These are phyloP conservation scores for Limosa lapponica DNA, from an alignment of 2,797 vertebrate species.

Conservation along the genomic window DNA sequence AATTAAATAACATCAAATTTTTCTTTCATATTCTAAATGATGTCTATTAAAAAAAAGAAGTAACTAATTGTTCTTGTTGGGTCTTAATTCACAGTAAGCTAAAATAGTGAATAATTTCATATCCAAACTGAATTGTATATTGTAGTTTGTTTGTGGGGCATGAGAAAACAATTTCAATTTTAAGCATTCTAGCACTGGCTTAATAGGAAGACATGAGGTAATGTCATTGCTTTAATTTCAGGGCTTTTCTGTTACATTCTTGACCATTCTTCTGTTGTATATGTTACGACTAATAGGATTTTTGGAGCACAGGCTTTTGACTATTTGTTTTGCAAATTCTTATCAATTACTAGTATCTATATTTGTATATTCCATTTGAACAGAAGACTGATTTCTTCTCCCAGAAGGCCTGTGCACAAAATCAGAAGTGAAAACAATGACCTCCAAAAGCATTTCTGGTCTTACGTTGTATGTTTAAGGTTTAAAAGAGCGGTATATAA, in stretches of 20 bases:
- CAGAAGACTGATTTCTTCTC: not conserved
- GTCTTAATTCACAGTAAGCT: conserved; percentile 14
- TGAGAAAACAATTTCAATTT: conserved; percentile 10
- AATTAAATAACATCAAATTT: not conserved
- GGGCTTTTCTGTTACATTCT: not conserved
- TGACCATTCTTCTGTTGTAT: not conserved
- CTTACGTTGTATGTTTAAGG: not conserved
- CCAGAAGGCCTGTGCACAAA: not conserved
- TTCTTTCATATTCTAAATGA: not conserved
- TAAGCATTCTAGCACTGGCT: conserved; percentile 10
- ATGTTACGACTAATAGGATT: not conserved
- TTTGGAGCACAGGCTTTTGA: not conserved
- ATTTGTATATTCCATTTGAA: not conserved
- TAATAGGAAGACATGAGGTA: not conserved
- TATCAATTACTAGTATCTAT: not conserved
- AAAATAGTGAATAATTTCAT: conserved; percentile 26
- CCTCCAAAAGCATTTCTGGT: not conserved
- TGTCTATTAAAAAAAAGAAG: not conserved
- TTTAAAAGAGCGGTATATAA: not conserved
- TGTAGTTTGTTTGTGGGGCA: not conserved
- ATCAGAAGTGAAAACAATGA: not conserved
- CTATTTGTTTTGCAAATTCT: not conserved
- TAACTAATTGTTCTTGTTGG: not conserved
- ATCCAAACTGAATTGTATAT: not conserved
- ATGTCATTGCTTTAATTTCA: not conserved